Percentiles rank a stretch among this genome's conserved stretches.
Evolutionary conservation across 2,797 vertebrate species (phyloP).

Genomic region (Falco rusticolus): DNA sequence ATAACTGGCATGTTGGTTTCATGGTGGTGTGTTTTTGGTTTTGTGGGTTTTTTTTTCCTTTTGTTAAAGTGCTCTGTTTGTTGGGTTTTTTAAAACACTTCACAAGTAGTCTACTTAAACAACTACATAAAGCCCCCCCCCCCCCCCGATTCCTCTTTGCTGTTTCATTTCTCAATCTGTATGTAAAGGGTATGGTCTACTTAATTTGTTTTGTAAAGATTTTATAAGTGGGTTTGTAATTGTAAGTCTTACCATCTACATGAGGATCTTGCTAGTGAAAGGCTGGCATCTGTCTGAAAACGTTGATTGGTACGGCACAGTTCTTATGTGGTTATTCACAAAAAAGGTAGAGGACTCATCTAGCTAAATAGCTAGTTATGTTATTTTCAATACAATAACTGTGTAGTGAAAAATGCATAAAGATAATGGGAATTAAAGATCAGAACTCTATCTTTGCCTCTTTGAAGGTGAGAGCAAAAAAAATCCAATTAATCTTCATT

Average conservation of each 20-base stretch:
- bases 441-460: not conserved
- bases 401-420: not conserved
- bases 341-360: not conserved
- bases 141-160: not conserved
- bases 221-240: not conserved
- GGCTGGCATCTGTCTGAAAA: not conserved
- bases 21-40: not conserved
- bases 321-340: not conserved
- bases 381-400: not conserved
- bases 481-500: not conserved
- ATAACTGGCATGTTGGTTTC: not conserved
- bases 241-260: not conserved
- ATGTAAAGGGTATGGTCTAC: not conserved
- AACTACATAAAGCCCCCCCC: accelerated
- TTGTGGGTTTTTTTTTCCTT: no score
- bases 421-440: not conserved
- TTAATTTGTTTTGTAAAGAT: not conserved
- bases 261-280: not conserved
- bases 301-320: no score
- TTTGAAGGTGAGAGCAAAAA: not conserved
- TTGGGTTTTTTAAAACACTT: not conserved
- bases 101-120: not conserved
- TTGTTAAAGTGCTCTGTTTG: no score
- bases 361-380: not conserved
- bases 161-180: not conserved